A percentile compares a stretch with the other conserved stretches of the same genome.
Conservation (phyloP, 1,140 invertebrate species). For the Saxidomus purpurata region DNA sequence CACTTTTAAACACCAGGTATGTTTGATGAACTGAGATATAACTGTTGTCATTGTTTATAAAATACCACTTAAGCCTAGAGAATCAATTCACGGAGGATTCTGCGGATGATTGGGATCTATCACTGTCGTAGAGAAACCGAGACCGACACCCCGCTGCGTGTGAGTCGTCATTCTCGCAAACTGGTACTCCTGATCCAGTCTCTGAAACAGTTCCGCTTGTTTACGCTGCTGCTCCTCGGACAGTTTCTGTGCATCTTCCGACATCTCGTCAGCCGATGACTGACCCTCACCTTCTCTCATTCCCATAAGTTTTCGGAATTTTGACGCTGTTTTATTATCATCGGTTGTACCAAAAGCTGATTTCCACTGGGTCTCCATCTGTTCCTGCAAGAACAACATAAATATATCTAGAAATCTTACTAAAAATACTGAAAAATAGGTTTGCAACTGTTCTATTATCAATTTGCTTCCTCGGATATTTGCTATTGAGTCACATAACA, state of each 20-base stretch:
- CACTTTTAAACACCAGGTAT: too few relatives aligned
- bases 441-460: too few relatives aligned
- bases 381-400: constrained; percentile 64
- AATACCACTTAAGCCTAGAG: too few relatives aligned
- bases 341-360: constrained; percentile 92
- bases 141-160: constrained; percentile 96
- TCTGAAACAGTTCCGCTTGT: constrained; percentile 96
- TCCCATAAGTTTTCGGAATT: constrained; percentile 98
- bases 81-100: constrained; percentile 22
- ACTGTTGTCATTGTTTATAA: too few relatives aligned
- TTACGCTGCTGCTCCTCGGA: constrained; percentile 87
- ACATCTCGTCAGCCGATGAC: constrained; percentile 84
- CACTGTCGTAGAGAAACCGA: constrained; percentile 90
- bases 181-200: constrained; percentile 98
- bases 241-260: constrained; percentile 62
- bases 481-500: too few relatives aligned
- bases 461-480: too few relatives aligned
- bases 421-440: too few relatives aligned
- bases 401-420: too few relatives aligned
- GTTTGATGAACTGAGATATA: too few relatives aligned
- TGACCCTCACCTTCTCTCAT: constrained; percentile 91
- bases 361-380: constrained; percentile 80
- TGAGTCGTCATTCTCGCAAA: constrained; percentile 97
- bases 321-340: constrained; percentile 96
- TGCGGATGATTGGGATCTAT: constrained; percentile 61